Evolutionary conservation across 2,797 vertebrate species (phyloP), one percentile per base, ranked within the genome.

Genomic region (Coranthus polyacanthus): DNA sequence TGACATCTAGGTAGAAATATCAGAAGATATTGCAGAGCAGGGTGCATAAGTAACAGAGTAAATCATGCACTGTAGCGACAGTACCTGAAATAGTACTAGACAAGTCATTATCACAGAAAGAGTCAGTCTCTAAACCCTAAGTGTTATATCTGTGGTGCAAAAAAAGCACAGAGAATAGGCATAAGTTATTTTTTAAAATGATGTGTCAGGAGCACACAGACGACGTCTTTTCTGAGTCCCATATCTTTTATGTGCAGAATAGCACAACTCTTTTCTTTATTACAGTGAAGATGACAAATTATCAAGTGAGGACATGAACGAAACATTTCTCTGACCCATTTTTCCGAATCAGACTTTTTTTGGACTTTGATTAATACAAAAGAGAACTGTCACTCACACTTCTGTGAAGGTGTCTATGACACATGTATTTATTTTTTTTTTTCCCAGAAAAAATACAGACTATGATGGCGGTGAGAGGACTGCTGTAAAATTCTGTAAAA

Each of bases 301-400:
- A 7, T 36, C 9, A 22, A 61, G 12, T n/a, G 22, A 18, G 16
- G 21, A 24, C 29, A 17, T 1, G 7, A 55, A 18, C 49, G 49
- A 45, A n/a, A 63, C 22, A 20, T 17, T 12, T 11, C 2, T 42
- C 12, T 5, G 16, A 12, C 37, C 39, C 3, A 21, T 47, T 58
- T 68, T 67, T 78, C 17, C 67, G 69, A 41, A 59, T 64, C 79
- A 18, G 3, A 60, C 62, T 78, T 74, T 54, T n/a, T 60, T 79
- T 67, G 0, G 59, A 55, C 52, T 81, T 80, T 84, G 81, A 85
- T 87, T 86, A 78, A 81, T 67, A 17, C 36, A 61, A 72, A 44
- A 68, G 38, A 22, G 37, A 72, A 39, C 38, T 45, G 54, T 59
- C 68, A 77, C 15, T 46, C 68, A 82, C 78, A 76, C 82, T 77